Conservation (phyloP, 2,113 vertebrate species). For the Platysternon megacephalum region DNA sequence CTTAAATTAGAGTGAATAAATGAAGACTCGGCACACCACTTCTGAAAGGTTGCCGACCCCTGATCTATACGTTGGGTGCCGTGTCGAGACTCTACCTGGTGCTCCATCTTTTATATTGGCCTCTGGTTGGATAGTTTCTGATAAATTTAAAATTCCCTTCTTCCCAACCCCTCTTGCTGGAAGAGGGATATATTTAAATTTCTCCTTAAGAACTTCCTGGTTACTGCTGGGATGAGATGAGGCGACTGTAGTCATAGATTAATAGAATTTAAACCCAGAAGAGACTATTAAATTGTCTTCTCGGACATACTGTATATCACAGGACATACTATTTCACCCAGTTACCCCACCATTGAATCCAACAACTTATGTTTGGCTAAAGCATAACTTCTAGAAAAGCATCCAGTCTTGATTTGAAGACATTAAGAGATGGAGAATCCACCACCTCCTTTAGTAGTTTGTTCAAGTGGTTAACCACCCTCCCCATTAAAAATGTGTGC, state of each 20-base stretch:
- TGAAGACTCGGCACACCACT: too few species aligned
- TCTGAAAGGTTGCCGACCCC: too few species aligned
- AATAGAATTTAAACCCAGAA: background rate
- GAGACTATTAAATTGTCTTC: background rate
- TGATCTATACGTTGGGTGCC: background rate
- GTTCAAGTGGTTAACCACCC: background rate
- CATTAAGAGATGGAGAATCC: background rate
- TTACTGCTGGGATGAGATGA: background rate
- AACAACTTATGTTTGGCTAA: background rate
- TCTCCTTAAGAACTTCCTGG: background rate
- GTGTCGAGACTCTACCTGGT: background rate
- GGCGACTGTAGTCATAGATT: background rate
- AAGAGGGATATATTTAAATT: background rate
- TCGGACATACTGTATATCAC: too few species aligned
- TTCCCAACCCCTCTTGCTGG: background rate
- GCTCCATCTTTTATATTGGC: background rate
- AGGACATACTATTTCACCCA: background rate
- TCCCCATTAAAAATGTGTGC: background rate
- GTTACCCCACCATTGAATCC: background rate
- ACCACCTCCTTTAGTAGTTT: background rate
- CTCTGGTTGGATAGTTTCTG: background rate
- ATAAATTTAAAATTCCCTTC: background rate
- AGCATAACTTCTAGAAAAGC: background rate
- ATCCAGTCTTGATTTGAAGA: background rate
- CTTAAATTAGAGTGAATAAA: too few species aligned